These are phyloP conservation scores for Eptatretus burgeri DNA, from an alignment of 2,113 vertebrate genomes.

Conservation along the genomic window DNA sequence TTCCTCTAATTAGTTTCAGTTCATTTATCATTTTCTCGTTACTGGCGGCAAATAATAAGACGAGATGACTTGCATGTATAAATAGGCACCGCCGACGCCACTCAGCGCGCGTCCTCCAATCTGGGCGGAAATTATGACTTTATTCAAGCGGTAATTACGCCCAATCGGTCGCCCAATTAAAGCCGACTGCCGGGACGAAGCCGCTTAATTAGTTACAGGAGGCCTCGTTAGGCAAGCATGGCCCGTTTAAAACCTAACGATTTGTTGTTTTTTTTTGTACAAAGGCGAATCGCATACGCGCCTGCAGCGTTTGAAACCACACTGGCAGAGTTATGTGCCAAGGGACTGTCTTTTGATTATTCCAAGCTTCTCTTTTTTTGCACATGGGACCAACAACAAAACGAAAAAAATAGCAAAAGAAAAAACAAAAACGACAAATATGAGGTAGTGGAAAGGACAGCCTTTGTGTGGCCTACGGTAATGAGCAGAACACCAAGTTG, in stretches of 20 bases:
- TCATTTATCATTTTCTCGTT: constrained; percentile 6
- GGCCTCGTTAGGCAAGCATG: constrained; percentile 4
- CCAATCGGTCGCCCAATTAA: constrained; percentile 7
- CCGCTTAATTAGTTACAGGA: constrained; percentile 6
- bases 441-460: too few relatives aligned
- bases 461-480: too few relatives aligned
- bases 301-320: too few relatives aligned
- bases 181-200: constrained; percentile 5
- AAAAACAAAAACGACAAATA: too few relatives aligned
- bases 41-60: constrained; percentile 6
- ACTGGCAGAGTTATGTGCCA: too few relatives aligned
- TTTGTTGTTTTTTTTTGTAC: neutral
- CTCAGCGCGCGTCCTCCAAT: neutral
- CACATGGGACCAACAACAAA: too few relatives aligned
- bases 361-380: too few relatives aligned
- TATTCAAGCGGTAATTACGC: constrained; percentile 1
- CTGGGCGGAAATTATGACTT: constrained; percentile 5
- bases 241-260: constrained; percentile 6
- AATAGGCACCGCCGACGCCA: too few relatives aligned
- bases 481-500: too few relatives aligned
- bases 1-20: constrained; percentile 5
- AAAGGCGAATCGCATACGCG: too few relatives aligned
- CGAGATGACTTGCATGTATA: neutral
- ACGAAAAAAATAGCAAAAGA: too few relatives aligned
- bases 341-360: too few relatives aligned